These are phyloP conservation scores for Meloidogyne chitwoodi DNA, from an alignment of 1,140 invertebrate genomes.

Conservation along the genomic window DNA sequence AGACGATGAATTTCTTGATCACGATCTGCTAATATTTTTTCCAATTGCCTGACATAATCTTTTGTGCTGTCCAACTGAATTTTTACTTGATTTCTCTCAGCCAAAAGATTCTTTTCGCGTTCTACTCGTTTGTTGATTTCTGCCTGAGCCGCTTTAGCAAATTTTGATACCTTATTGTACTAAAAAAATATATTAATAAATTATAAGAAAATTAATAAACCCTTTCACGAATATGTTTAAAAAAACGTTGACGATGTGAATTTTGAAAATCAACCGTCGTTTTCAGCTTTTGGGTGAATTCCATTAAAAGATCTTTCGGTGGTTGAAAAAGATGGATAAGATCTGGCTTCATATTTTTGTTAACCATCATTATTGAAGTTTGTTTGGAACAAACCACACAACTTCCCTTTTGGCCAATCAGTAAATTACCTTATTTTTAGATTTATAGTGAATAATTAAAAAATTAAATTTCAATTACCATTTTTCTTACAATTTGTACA, in stretches of 20 bases:
- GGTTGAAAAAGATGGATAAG: not conserved
- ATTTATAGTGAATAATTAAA: not conserved
- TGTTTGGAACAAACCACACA: not conserved
- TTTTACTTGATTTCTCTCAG: conserved; percentile 10
- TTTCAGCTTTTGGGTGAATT: not conserved
- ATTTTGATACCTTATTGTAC: conserved; percentile 2
- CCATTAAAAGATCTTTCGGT: not conserved
- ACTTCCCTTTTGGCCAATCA: not conserved
- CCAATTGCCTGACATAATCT: not conserved
- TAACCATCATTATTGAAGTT: not conserved
- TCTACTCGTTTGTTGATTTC: not conserved
- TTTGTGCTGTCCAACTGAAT: not conserved
- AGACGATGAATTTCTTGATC: conserved; percentile 12
- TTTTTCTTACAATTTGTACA: conserved; percentile 4
- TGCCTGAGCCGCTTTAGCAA: not conserved
- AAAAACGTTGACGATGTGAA: not conserved
- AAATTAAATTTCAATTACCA: not conserved
- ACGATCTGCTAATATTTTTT: conserved; percentile 9
- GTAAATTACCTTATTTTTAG: not conserved
- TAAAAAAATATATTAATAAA: not conserved
- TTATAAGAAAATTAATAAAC: not conserved
- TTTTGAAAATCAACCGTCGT: not conserved
- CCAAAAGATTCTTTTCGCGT: conserved; percentile 6
- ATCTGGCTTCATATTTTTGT: conserved; percentile 3
- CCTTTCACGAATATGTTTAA: conserved; percentile 4